Conservation (phyloP, 2,113 vertebrate genomes). For the Lampris megalopsis region DNA sequence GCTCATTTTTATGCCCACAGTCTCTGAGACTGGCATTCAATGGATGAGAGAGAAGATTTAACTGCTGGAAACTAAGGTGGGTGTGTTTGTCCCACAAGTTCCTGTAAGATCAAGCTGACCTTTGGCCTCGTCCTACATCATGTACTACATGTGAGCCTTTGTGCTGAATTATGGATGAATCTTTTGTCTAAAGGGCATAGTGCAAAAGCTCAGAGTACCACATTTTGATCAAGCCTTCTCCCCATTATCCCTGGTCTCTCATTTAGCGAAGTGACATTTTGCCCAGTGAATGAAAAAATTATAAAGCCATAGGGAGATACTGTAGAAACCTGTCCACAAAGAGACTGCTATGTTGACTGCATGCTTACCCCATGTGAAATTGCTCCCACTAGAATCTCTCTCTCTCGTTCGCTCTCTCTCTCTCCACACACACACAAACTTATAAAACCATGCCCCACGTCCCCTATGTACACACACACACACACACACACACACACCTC, state of each 20-base stretch:
- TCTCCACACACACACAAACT: neutral
- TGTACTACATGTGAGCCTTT: conserved; percentile 15
- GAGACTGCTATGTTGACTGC: conserved; percentile 7
- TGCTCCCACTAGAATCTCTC: too few relatives aligned
- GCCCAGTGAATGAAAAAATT: conserved; percentile 15
- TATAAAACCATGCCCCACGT: neutral
- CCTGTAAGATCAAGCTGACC: conserved; percentile 14
- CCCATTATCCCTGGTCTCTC: neutral
- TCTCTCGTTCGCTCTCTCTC: too few relatives aligned
- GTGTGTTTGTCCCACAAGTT: conserved; percentile 4
- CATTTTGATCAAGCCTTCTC: conserved; percentile 1
- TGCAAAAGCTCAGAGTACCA: conserved; percentile 36
- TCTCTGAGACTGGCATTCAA: conserved; percentile 44
- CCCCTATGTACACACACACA: neutral
- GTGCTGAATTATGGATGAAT: conserved; percentile 44
- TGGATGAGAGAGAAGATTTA: conserved; percentile 55
- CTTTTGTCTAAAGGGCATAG: conserved; percentile 41
- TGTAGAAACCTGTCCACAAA: conserved; percentile 16
- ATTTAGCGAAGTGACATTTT: neutral
- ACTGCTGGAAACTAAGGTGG: conserved; percentile 32
- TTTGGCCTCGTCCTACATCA: neutral
- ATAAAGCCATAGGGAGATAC: neutral
- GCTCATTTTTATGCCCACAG: conserved; percentile 72
- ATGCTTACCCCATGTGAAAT: neutral
- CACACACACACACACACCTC: neutral